Percentiles rank a stretch among this genome's conserved stretches.
Conservation (phyloP, 2,797 vertebrate genomes). For the Neopelma chrysocephalum region DNA sequence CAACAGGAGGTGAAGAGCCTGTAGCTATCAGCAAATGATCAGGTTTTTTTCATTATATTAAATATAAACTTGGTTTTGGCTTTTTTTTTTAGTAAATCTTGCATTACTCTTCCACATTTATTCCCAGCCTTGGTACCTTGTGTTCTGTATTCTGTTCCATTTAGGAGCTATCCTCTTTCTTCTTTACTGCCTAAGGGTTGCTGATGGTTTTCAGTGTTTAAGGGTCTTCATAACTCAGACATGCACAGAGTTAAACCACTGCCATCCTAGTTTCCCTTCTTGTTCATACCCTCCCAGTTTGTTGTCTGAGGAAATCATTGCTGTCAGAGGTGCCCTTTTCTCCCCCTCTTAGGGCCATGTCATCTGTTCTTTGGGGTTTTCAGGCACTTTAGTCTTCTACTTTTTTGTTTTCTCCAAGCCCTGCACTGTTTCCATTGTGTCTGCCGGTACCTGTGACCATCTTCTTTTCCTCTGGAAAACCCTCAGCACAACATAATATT, state of each 20-base stretch:
- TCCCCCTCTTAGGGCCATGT: neutral
- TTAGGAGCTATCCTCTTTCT: neutral
- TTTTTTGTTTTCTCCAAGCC: neutral
- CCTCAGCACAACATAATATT: neutral
- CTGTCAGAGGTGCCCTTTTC: neutral
- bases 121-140: neutral
- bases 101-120: neutral
- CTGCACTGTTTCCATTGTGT: neutral
- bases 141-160: neutral
- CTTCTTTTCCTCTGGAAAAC: neutral
- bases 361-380: neutral
- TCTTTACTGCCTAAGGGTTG: neutral
- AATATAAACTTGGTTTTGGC: neutral
- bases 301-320: neutral
- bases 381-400: neutral
- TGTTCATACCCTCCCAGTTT: neutral
- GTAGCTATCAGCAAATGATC: neutral
- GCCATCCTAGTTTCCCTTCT: accelerated
- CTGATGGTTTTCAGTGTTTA: neutral
- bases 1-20: neutral
- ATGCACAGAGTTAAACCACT: accelerated
- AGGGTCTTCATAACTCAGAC: neutral
- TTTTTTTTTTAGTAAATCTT: neutral
- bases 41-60: neutral
- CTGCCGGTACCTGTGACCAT: neutral